Base-by-base conservation (phyloP, 2,888 invertebrate species). In the Campopleginae sp. region DNA sequence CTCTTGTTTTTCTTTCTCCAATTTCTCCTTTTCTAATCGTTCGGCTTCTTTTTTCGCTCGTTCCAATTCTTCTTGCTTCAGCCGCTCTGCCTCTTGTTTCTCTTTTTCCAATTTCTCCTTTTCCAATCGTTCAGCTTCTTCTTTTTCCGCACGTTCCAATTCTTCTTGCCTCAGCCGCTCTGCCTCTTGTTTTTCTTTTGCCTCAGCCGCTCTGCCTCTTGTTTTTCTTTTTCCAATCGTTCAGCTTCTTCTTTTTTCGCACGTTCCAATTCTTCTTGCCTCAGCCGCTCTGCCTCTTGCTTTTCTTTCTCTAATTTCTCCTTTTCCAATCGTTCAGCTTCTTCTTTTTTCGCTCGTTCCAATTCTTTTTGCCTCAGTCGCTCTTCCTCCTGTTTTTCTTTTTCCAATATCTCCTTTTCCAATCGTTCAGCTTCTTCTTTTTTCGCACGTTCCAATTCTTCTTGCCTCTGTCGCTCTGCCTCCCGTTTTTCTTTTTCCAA, bases 371-470 rank as follows among this genome's bases (percentile, higher is more conserved):
- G 85, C 38, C 82, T 66, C 79, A 93, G 90, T 86, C 94, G 93
- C 84, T 72, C 85, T 19, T 48, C 31, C 27, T 76, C 86, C 61
- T 74, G 27, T 61, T 74, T 42, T 61, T 75, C 75, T 8, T 87
- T 88, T 90, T 93, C 85, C 92, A 93, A 1, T 91, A 89, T 4
- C 91, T 91, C 85, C 78, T 85, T 84, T 65, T 84, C 86, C 74
- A 71, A 19, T n/a, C 79, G 82, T 68, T 79, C 65, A n/a, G 71
- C 83, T 71, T 79, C 48, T 46, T 77, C 71, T 84, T 82, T 72
- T 27, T 48, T 48, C 31, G 27, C 54, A 54, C 84, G 54, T 23
- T 79, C 84, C 48, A 54, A 51, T 68, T 84, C 87, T 42, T 84
- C 46, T 33, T 12, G 85, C 38, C 82, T 66, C 79, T 93, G 90